phyloP scores from a whole-genome alignment of 1,140 invertebrate species.

The Drosophila kikkawai region DNA sequence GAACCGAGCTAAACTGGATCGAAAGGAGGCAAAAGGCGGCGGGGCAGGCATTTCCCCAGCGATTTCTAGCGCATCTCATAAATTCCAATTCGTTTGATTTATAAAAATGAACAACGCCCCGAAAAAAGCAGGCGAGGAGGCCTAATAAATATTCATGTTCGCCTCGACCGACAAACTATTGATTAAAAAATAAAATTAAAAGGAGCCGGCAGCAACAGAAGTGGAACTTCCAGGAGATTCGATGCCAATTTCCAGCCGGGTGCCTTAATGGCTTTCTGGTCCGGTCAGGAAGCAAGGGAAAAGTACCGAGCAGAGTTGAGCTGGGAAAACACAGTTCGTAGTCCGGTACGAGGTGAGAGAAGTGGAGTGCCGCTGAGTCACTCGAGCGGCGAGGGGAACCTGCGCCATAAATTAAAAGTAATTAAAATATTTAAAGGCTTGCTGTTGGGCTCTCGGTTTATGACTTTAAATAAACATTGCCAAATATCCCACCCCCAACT shows the following conservation, averaged over 20 bases:
- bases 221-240: constrained; percentile 34
- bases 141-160: constrained; percentile 75
- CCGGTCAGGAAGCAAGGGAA: constrained; percentile 25
- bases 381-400: constrained; percentile 13
- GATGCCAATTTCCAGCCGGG: constrained; percentile 41
- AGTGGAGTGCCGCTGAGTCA: constrained; percentile 23
- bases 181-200: constrained; percentile 51
- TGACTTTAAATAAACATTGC: constrained; percentile 68
- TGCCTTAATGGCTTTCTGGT: constrained; percentile 32
- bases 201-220: constrained; percentile 33
- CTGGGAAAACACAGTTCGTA: constrained; percentile 3
- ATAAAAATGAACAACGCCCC: constrained; percentile 77
- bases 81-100: constrained; percentile 63
- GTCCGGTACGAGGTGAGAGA: neutral
- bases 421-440: constrained; percentile 80
- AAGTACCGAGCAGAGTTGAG: constrained; percentile 10
- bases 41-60: constrained; percentile 7
- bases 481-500: constrained; percentile 58
- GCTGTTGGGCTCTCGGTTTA: constrained; percentile 53
- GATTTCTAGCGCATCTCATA: constrained; percentile 37
- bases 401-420: constrained; percentile 72
- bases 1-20: constrained; percentile 21
- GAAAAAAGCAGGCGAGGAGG: constrained; percentile 32
- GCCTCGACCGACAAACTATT: constrained; percentile 36
- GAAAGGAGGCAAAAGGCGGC: neutral